Evolutionary conservation across 2,113 vertebrate species (phyloP), one percentile per base, ranked within the genome.

Genomic region (Actenoides lindsayi): DNA sequence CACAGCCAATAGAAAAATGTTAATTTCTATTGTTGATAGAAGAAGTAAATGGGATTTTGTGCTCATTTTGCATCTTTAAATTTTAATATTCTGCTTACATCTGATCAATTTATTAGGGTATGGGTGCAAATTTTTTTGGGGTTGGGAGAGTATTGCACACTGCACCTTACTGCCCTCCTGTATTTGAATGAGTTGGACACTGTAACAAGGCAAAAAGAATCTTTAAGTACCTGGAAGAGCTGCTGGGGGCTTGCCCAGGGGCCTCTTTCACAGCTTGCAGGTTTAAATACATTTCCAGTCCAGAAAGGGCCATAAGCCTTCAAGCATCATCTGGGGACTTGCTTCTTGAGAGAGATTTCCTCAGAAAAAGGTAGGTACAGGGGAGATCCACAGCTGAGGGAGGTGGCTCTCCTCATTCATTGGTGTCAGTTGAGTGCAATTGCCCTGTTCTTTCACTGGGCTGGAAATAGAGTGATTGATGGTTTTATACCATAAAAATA

Each of bases 361-460:
- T 90, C 50, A 51, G 17, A 87, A 82, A 90, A 63, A 6, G 0
- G 7, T 53, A 31, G 20, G 8, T 74, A 12, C 16, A 3, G 1
- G 6, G 31, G 33, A 62, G 17, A 83, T 44, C 37, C 19, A 16
- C 54, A 86, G 3, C n/a, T 18, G 37, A 89, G 28, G 31, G 15
- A 86, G 2, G 16, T 39, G 20, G 1, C 62, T 92, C 18, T 85
- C 5, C 9, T 92, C 1, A 1, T 88, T 69, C 3, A 0, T 28
- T 85, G 33, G 7, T 67, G 9, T 37, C 64, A 59, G 6, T 20
- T 81, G 51, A 8, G 16, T 71, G 48, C 37, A 62, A 48, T 41
- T 73, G 41, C 16, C n/a, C 8, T 46, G 20, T 78, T 54, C n/a
- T 68, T 69, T 83, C 73, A 53, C 59, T 59, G 33, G 8, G 5